A percentile compares a stretch with the other conserved stretches of the same genome.
Evolutionary conservation across 2,797 vertebrate species (phyloP).

Genomic region (Eulemur rubriventer): DNA sequence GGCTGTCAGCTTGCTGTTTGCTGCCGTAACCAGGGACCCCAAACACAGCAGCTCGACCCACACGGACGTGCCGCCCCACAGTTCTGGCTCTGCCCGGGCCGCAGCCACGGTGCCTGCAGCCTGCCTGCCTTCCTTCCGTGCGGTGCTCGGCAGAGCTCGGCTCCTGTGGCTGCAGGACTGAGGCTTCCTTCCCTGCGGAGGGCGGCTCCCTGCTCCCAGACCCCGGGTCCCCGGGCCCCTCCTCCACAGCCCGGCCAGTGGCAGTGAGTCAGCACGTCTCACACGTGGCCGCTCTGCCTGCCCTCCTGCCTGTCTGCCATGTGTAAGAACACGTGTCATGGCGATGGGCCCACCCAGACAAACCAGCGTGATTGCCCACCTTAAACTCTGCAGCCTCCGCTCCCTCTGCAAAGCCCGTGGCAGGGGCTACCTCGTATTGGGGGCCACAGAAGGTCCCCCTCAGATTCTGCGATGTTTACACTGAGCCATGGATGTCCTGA

Average conservation of each 20-base stretch:
- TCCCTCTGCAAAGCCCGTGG: neutral
- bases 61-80: fast-evolving
- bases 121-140: fast-evolving
- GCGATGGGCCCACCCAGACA: fast-evolving
- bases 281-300: fast-evolving
- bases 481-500: fast-evolving
- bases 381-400: neutral
- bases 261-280: fast-evolving
- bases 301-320: neutral
- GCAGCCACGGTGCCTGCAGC: neutral
- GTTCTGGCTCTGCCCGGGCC: neutral
- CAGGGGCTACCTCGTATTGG: too few species aligned
- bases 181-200: neutral
- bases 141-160: neutral
- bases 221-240: too few species aligned
- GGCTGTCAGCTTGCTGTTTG: fast-evolving
- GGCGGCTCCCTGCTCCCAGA: neutral
- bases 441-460: neutral
- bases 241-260: neutral
- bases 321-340: fast-evolving
- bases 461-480: neutral
- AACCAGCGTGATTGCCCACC: too few species aligned
- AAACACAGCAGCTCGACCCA: neutral
- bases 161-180: neutral
- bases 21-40: too few species aligned